Evolutionary conservation across 2,797 vertebrate genomes (phyloP).

Genomic region (Australoheros facetus): DNA sequence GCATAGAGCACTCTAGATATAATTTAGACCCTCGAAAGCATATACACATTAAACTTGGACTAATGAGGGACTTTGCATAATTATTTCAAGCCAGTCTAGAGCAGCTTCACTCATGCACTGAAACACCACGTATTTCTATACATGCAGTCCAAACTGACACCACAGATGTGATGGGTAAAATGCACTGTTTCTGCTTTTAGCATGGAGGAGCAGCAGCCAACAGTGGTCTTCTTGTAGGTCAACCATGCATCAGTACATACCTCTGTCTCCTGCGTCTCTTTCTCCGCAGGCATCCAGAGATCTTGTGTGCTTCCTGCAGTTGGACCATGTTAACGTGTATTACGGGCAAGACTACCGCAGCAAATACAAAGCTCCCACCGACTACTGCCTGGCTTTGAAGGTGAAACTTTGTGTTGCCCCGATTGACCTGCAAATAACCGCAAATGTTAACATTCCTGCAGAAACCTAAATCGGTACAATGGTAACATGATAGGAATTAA

Average conservation of each 20-base stretch:
- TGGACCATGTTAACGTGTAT: constrained; percentile 97
- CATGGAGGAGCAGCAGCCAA: not conserved
- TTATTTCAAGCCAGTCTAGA: constrained; percentile 37
- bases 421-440: not conserved
- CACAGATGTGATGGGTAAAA: not conserved
- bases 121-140: not conserved
- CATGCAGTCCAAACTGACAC: rapidly evolving
- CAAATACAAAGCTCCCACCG: constrained; percentile 97
- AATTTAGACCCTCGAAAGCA: constrained; percentile 1
- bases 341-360: constrained; percentile 96
- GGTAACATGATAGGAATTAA: not conserved
- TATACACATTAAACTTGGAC: not conserved
- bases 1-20: not conserved
- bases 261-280: not conserved
- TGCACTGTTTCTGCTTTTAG: not conserved
- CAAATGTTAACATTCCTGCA: not conserved
- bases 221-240: not conserved
- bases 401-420: constrained; percentile 63
- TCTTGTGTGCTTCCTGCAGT: constrained; percentile 94
- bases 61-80: constrained; percentile 1
- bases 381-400: constrained; percentile 96
- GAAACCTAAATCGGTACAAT: not conserved
- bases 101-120: not conserved
- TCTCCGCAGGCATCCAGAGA: constrained; percentile 89
- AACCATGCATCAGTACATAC: not conserved